These are phyloP conservation scores for Sardina pilchardus DNA, from an alignment of 2,113 vertebrate genomes.

Conservation along the genomic window DNA sequence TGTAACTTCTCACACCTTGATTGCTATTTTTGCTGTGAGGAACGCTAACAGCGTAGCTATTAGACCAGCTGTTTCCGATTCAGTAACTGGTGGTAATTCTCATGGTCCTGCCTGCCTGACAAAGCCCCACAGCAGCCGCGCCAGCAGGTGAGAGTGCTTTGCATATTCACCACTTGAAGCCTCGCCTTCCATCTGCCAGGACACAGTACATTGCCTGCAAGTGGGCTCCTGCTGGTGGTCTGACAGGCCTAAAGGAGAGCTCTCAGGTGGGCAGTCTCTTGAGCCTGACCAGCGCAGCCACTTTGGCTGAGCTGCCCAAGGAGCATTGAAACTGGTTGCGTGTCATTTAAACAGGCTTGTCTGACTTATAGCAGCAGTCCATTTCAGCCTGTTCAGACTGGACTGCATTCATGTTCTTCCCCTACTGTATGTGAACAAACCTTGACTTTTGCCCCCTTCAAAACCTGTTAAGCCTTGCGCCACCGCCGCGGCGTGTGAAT, in stretches of 20 bases:
- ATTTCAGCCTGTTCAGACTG: not conserved
- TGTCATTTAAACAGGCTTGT: not conserved
- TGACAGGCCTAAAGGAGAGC: not conserved
- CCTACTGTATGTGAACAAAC: not conserved
- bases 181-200: not conserved
- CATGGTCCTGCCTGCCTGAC: too few species aligned
- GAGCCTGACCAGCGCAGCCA: not conserved
- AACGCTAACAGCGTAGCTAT: not conserved
- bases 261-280: not conserved
- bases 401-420: not conserved
- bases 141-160: not conserved
- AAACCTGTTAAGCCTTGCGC: not conserved
- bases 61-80: not conserved
- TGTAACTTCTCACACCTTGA: not conserved
- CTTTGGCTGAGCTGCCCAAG: not conserved
- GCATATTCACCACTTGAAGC: slow-evolving; percentile 2
- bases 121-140: too few species aligned
- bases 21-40: not conserved
- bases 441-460: not conserved
- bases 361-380: not conserved
- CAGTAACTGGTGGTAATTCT: not conserved
- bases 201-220: not conserved
- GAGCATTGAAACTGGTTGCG: not conserved
- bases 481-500: not conserved
- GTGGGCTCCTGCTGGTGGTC: not conserved